Conservation (phyloP, 2,888 invertebrate species). For the Athalia cordata region DNA sequence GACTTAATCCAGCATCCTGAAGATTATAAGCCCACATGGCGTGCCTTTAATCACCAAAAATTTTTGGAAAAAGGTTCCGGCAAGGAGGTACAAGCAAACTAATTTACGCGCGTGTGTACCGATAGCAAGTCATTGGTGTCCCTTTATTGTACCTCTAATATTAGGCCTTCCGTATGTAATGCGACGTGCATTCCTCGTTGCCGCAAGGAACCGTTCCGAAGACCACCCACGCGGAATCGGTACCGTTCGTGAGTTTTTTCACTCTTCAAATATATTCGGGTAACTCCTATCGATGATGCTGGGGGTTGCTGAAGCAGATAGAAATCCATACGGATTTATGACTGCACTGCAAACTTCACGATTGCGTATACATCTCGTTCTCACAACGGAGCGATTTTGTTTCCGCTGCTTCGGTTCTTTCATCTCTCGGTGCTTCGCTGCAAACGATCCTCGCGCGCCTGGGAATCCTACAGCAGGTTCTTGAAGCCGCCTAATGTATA, state of each 20-base stretch:
- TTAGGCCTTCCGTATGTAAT: constrained; percentile 54
- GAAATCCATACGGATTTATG: constrained; percentile 52
- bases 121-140: constrained; percentile 32
- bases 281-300: constrained; percentile 53
- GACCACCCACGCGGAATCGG: constrained; percentile 70
- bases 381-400: constrained; percentile 35
- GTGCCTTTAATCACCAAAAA: constrained; percentile 8
- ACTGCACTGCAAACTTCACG: constrained; percentile 49
- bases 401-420: background rate
- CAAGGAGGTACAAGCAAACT: background rate
- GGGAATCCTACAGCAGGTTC: constrained; percentile 13
- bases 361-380: constrained; percentile 42
- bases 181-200: constrained; percentile 60
- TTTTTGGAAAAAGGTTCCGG: constrained; percentile 24
- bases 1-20: constrained; percentile 28
- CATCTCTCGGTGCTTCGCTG: constrained; percentile 15
- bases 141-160: background rate
- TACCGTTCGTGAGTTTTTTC: constrained; percentile 58
- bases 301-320: constrained; percentile 12
- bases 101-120: constrained; percentile 17
- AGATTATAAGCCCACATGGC: constrained; percentile 36
- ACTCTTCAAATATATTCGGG: constrained; percentile 46
- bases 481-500: background rate
- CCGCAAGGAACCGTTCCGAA: constrained; percentile 56
- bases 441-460: constrained; percentile 5